These are phyloP conservation scores for Ditylenchus weischeri DNA, from an alignment of 2,888 invertebrate species.

Conservation along the genomic window DNA sequence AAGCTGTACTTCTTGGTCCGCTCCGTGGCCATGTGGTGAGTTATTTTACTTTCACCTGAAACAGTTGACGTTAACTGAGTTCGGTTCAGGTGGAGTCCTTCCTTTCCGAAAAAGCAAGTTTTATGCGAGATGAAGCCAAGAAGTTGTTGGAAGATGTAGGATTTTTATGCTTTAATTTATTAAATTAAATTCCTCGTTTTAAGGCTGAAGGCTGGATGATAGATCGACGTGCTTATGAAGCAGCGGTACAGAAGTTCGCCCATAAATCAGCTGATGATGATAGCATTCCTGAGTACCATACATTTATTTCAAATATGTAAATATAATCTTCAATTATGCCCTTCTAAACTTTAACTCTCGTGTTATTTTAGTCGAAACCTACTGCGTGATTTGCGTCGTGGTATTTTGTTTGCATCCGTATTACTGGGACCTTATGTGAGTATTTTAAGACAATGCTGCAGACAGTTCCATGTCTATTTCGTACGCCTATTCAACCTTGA, in stretches of 20 bases:
- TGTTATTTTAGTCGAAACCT: neutral
- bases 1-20: constrained; percentile 6
- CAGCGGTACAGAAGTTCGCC: neutral
- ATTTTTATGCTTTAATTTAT: neutral
- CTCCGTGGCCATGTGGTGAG: neutral
- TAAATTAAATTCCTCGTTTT: neutral
- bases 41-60: too few relatives aligned
- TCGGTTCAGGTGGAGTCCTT: constrained; percentile 1
- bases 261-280: neutral
- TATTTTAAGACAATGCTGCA: neutral
- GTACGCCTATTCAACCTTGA: neutral
- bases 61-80: neutral
- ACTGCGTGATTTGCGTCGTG: neutral
- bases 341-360: too few relatives aligned
- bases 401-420: neutral
- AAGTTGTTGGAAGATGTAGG: neutral
- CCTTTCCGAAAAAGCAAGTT: neutral
- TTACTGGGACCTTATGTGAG: neutral
- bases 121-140: neutral
- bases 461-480: neutral
- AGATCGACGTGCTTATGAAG: too few relatives aligned
- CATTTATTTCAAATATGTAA: neutral
- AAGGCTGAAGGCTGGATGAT: constrained; percentile 3
- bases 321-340: too few relatives aligned
- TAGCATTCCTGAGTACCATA: neutral